A percentile compares a stretch with the other conserved stretches of the same genome.
Evolutionary conservation across 2,888 invertebrate genomes (phyloP).

Genomic region (Cristatella mucedo): DNA sequence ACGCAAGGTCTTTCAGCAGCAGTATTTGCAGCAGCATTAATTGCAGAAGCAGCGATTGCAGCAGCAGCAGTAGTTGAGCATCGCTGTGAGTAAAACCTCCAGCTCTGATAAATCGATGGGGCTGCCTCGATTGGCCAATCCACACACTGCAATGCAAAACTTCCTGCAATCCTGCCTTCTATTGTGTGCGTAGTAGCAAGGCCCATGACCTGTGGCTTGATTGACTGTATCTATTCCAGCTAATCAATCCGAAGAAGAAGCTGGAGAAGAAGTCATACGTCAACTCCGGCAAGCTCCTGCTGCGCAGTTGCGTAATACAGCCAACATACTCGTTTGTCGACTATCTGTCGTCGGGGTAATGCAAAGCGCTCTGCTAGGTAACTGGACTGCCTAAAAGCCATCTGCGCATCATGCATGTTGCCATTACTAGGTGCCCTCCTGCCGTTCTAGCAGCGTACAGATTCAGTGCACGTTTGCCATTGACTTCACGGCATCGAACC

Average conservation of each 20-base stretch:
- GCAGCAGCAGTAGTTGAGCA: too few relatives aligned
- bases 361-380: neutral
- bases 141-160: too few relatives aligned
- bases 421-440: too few relatives aligned
- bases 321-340: slow-evolving; percentile 43
- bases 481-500: slow-evolving; percentile 42
- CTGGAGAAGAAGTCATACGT: slow-evolving; percentile 42
- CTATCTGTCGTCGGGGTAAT: slow-evolving; percentile 44
- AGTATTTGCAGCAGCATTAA: too few relatives aligned
- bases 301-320: slow-evolving; percentile 25
- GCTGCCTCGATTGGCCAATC: too few relatives aligned
- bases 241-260: slow-evolving; percentile 41
- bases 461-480: slow-evolving; percentile 41
- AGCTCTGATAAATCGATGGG: too few relatives aligned
- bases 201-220: neutral
- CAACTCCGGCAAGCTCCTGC: slow-evolving; percentile 39
- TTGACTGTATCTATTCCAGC: slow-evolving; percentile 20
- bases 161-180: too few relatives aligned
- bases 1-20: too few relatives aligned
- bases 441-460: slow-evolving; percentile 18
- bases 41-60: too few relatives aligned
- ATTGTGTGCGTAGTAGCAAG: too few relatives aligned
- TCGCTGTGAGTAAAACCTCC: too few relatives aligned
- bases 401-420: too few relatives aligned
- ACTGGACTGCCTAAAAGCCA: neutral